A percentile compares a stretch with the other conserved stretches of the same genome.
Evolutionary conservation across 2,888 invertebrate genomes (phyloP).

Genomic region (Exocentrus adspersus): DNA sequence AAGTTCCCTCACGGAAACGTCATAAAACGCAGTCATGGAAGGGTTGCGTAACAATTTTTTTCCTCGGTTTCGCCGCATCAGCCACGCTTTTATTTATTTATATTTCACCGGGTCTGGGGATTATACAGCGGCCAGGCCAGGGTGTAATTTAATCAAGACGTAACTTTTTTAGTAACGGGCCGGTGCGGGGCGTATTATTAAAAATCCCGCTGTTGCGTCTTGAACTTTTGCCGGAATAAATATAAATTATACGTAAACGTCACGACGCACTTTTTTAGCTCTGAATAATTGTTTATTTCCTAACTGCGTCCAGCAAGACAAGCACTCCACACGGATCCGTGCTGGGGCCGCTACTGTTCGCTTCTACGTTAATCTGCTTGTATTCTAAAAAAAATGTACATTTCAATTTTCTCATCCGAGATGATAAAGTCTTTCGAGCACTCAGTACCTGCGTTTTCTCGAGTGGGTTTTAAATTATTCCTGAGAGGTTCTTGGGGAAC

Average conservation of each 20-base stretch:
- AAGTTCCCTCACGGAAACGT: no score
- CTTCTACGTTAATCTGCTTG: neutral
- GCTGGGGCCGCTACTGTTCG: neutral
- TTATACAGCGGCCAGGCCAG: constrained; percentile 27
- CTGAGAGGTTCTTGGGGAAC: neutral
- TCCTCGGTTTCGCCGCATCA: no score
- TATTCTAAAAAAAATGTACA: no score
- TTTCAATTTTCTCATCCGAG: no score
- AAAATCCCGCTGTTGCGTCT: constrained; percentile 24
- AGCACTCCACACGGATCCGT: neutral
- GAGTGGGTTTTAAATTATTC: constrained; percentile 16
- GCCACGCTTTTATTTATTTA: no score
- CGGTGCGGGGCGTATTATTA: constrained; percentile 21
- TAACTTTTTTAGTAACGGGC: constrained; percentile 21
- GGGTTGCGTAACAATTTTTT: no score
- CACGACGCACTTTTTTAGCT: constrained; percentile 18
- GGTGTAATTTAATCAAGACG: constrained; percentile 29
- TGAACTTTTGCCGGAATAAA: constrained; percentile 24
- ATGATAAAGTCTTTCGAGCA: neutral
- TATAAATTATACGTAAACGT: constrained; percentile 31
- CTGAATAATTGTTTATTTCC: no score
- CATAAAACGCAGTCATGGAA: no score
- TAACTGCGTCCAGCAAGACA: no score
- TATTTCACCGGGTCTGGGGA: constrained; percentile 30
- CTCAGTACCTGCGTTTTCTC: neutral